Percentiles rank a stretch among this genome's conserved stretches.
phyloP scores from a whole-genome alignment of 2,888 invertebrate genomes.

The Mesodorylaimus sp. region DNA sequence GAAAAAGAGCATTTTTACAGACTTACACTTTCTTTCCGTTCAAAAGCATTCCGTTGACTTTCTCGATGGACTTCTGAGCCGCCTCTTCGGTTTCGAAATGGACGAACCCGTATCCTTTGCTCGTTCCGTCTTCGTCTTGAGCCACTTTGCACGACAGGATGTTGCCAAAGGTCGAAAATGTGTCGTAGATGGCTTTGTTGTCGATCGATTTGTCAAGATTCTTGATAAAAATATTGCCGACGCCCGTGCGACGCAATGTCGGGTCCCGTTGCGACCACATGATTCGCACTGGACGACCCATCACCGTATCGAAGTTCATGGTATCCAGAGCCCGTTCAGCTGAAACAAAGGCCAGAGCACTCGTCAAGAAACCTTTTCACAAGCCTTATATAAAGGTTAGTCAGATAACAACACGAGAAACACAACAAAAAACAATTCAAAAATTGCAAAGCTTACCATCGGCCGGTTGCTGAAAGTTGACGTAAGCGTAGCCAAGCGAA shows the following conservation, averaged over 20 bases:
- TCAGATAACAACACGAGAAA: no score
- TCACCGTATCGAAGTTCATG: slow-evolving; percentile 97
- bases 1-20: not conserved
- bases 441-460: slow-evolving; percentile 69
- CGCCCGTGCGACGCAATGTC: slow-evolving; percentile 87
- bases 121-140: slow-evolving; percentile 35
- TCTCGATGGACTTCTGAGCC: slow-evolving; percentile 66
- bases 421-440: no score
- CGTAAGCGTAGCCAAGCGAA: slow-evolving; percentile 97
- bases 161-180: slow-evolving; percentile 95
- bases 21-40: slow-evolving; percentile 74
- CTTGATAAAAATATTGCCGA: slow-evolving; percentile 98
- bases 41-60: slow-evolving; percentile 95
- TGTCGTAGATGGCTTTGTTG: slow-evolving; percentile 98
- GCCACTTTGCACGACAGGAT: slow-evolving; percentile 85
- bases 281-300: slow-evolving; percentile 90
- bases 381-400: no score
- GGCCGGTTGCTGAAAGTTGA: slow-evolving; percentile 97
- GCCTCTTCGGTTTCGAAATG: slow-evolving; percentile 36
- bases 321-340: slow-evolving; percentile 97
- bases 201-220: slow-evolving; percentile 94
- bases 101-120: slow-evolving; percentile 39
- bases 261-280: slow-evolving; percentile 99
- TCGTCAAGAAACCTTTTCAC: not conserved
- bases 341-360: slow-evolving; percentile 6